These are phyloP conservation scores for Uria aalge DNA, from an alignment of 2,113 vertebrate genomes.

Conservation along the genomic window DNA sequence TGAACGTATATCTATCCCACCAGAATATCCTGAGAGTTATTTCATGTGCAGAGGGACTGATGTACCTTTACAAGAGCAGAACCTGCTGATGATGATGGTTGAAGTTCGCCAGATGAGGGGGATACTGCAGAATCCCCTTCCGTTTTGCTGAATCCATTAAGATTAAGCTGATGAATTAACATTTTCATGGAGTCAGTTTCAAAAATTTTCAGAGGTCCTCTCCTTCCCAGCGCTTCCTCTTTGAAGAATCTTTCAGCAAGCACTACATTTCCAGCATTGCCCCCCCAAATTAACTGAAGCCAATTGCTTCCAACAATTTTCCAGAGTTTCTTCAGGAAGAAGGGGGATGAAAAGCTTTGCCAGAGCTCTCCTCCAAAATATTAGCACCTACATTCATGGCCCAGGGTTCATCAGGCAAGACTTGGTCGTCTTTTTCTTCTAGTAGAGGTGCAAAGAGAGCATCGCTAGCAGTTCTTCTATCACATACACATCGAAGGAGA, in stretches of 20 bases:
- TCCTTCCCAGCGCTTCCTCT: constrained; percentile 18
- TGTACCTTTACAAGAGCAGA: neutral
- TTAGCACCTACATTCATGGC: neutral
- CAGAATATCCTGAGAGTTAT: neutral
- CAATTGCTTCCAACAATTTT: neutral
- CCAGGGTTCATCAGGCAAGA: neutral
- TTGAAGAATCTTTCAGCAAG: constrained; percentile 15
- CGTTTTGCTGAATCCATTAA: constrained; percentile 10
- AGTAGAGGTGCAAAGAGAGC: neutral
- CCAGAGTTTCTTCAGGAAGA: constrained; percentile 31
- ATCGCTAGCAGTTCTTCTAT: neutral
- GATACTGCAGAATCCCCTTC: neutral
- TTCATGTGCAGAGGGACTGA: neutral
- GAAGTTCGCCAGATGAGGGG: neutral
- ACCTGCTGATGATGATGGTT: neutral
- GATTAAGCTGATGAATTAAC: constrained; percentile 6
- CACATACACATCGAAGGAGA: neutral
- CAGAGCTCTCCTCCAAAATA: neutral
- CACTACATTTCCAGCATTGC: neutral
- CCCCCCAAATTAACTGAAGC: neutral
- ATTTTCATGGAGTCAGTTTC: neutral
- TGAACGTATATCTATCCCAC: neutral
- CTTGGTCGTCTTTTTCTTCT: constrained; percentile 10
- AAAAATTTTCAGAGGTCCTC: neutral
- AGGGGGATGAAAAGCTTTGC: neutral